Evolutionary conservation across 2,113 vertebrate species (phyloP).

Genomic region (Sinocyclocheilus grahami): DNA sequence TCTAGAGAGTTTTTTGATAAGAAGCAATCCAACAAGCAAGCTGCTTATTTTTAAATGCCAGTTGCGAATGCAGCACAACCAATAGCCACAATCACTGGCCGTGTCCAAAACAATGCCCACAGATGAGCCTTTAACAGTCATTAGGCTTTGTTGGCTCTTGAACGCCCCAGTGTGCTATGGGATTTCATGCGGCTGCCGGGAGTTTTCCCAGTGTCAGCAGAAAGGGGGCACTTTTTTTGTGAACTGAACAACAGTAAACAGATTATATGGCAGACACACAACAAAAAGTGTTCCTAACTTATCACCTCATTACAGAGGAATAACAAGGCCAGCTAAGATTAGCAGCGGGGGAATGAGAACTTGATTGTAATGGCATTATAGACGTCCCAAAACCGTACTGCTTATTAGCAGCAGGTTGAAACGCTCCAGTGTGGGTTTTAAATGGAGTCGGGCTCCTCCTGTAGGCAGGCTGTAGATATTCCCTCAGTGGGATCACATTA

Average conservation of each 20-base stretch:
- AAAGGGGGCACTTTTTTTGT: slow-evolving; percentile 5
- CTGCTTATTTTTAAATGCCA: slow-evolving; percentile 9
- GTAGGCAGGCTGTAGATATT: slow-evolving; percentile 15
- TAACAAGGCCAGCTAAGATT: slow-evolving; percentile 13
- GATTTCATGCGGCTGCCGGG: not conserved
- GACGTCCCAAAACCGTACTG: slow-evolving; percentile 6
- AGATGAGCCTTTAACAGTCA: slow-evolving; percentile 31
- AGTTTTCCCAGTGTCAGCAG: slow-evolving; percentile 25
- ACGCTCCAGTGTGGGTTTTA: slow-evolving; percentile 32
- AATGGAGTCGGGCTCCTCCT: slow-evolving; percentile 11
- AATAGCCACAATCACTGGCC: slow-evolving; percentile 6
- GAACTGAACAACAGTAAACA: slow-evolving; percentile 24
- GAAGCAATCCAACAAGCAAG: not conserved
- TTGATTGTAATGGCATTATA: slow-evolving; percentile 26
- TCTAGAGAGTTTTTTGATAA: no score
- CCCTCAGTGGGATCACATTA: slow-evolving; percentile 29
- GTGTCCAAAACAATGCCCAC: slow-evolving; percentile 12
- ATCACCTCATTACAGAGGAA: slow-evolving; percentile 29
- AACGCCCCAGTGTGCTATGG: slow-evolving; percentile 2
- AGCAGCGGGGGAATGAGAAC: slow-evolving; percentile 20
- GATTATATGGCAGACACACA: slow-evolving; percentile 23
- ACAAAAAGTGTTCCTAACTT: slow-evolving; percentile 12
- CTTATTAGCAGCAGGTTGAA: slow-evolving; percentile 29
- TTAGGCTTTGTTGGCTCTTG: slow-evolving; percentile 21
- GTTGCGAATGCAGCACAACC: not conserved